Base-by-base conservation (phyloP, 2,888 invertebrate genomes). In the Caenorhabditis sinica region DNA sequence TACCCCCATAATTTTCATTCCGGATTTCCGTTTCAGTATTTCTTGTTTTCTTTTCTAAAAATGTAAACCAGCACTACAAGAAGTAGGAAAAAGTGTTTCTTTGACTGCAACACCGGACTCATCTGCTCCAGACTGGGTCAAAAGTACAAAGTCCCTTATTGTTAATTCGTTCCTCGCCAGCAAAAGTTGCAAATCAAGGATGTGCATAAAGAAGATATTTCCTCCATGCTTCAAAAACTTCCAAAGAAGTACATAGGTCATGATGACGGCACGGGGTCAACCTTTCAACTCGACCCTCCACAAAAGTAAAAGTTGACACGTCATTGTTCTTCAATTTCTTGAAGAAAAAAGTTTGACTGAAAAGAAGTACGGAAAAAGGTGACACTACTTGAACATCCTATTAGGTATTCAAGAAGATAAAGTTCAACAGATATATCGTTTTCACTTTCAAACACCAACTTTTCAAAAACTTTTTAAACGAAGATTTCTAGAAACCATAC, bases 181-280 rank as follows among this genome's bases (percentile, higher is more conserved):
- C 33, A 53, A 53, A 30, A 20, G 8, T 25, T 53, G 36, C 69
- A 71, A 63, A 69, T 82, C 75, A 74, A 76, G 71, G 74, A 81
- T 75, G 75, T 63, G 75, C 75, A 82, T 82, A 75, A 68, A 53
- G 36, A 69, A 74, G 40, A 43, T 51, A 28, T 61, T 71, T 76
- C 65, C 71, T 71, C 71, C 71, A 75, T 82, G 71, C 75, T 76
- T 75, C 60, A 75, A 74, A 75, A 82, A 63, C 40, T 82, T 69
- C 66, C 43, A 82, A 82, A 69, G 30, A 49, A 82, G 82, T 66
- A 76, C 75, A 71, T 28, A 82, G 75, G 75, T 82, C 56, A 69
- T 60, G n/a, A 53, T 72, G 72, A 65, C 72, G 79, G 40, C 43
- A 25, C 13, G 15, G 43, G 65, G 49, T 49, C 45, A 53, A 72